These are phyloP conservation scores for Grammatotria lemairii DNA, from an alignment of 2,113 vertebrate species.

Conservation along the genomic window DNA sequence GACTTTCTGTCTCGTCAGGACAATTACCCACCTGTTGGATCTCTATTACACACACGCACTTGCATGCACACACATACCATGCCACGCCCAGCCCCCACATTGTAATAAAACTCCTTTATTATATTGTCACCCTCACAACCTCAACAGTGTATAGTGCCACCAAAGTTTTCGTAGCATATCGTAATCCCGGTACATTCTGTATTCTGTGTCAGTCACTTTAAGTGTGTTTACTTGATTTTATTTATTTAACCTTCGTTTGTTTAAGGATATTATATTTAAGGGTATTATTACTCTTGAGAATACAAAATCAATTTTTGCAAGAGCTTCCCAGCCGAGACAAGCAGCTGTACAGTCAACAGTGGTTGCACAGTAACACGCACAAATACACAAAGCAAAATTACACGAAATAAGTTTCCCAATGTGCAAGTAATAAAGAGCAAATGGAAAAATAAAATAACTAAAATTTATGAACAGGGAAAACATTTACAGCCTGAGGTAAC, in stretches of 20 bases:
- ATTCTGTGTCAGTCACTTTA: background rate
- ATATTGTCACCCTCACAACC: background rate
- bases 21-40: conserved; percentile 52
- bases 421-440: background rate
- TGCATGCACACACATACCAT: background rate
- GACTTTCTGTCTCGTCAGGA: conserved; percentile 38
- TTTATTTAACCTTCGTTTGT: background rate
- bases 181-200: background rate
- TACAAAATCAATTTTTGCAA: background rate
- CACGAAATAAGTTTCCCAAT: background rate
- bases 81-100: background rate
- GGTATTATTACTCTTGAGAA: background rate
- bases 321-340: background rate
- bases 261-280: background rate
- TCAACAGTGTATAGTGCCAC: background rate
- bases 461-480: accelerated
- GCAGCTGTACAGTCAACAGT: background rate
- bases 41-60: background rate
- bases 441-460: background rate
- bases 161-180: background rate
- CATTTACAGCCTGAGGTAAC: background rate
- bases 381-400: background rate
- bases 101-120: conserved; percentile 6
- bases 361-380: accelerated
- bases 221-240: background rate